Base-by-base conservation (phyloP, 1,140 invertebrate species). In the Drosophila mayri region DNA sequence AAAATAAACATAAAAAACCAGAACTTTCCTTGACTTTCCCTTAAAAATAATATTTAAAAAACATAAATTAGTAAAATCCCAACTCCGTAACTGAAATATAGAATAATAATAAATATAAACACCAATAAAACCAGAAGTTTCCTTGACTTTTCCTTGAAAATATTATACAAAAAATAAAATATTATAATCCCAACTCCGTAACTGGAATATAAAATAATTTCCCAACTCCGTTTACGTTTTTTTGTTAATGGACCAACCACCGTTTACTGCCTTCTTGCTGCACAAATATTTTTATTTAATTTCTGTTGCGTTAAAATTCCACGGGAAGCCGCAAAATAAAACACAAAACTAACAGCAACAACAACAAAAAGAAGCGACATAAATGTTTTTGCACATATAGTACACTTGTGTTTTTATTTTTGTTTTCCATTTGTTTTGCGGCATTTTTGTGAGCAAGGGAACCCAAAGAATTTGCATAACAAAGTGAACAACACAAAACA, bases 381-480 rank as follows among this genome's bases (percentile, higher is more conserved):
- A 72, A 85, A 81, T 62, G 63, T 66, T 81, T 81, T 81, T 84
- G 60, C 74, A 62, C 75, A 78, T 70, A n/a, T n/a, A n/a, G n/a
- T n/a, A 38, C 73, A 49, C 50, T 66, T 77, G 70, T 77, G 70
- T 75, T 66, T 58, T 64, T 63, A 18, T 50, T 58, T 70, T 46
- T 67, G 37, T 73, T 41, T 63, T 52, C 46, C 43, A 43, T 49
- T 65, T 75, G 22, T 64, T 77, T 67, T 66, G 74, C 25, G 66
- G 62, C 59, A 71, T 80, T 80, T 79, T 79, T 63, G 40, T 20
- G 16, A 62, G 71, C 40, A 57, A 43, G 61, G n/a, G n/a, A n/a
- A n/a, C n/a, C n/a, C 64, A 87, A 83, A 67, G 68, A 88, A 84
- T 88, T 88, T 88, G 84, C 84, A 88, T 90, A 90, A 88, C 84